phyloP scores from a whole-genome alignment of 2,113 vertebrate genomes.

The Forbesichthys papilliferus region DNA sequence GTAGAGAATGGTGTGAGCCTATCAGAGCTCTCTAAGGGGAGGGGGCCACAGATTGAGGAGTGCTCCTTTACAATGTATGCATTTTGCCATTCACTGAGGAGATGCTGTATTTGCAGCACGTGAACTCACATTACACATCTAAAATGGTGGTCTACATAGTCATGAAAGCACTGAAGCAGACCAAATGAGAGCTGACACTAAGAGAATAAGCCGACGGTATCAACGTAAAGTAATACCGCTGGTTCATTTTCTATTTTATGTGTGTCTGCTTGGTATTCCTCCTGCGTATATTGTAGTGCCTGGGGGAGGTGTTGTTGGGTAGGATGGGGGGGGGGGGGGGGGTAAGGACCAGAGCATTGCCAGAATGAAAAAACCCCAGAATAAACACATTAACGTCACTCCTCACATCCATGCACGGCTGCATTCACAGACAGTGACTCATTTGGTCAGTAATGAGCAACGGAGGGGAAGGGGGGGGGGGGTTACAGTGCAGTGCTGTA shows the following conservation, averaged over 20 bases:
- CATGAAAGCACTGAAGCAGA: background rate
- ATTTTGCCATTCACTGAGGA: too few relatives aligned
- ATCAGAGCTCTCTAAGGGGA: too few relatives aligned
- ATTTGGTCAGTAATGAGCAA: constrained; percentile 55
- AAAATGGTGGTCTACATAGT: too few relatives aligned
- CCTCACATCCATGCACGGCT: constrained; percentile 42
- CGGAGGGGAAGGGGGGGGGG: constrained; percentile 15
- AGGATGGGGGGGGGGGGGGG: background rate
- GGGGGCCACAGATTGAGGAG: too few relatives aligned
- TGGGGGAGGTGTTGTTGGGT: constrained; percentile 52
- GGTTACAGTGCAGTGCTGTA: background rate
- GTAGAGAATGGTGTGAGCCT: too few relatives aligned
- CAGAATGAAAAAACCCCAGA: constrained; percentile 35
- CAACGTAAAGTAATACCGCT: background rate
- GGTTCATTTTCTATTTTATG: background rate
- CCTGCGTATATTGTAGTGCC: constrained; percentile 33
- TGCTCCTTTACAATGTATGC: too few relatives aligned
- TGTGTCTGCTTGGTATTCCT: background rate
- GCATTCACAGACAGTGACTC: constrained; percentile 66
- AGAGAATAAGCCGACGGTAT: background rate
- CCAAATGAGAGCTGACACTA: background rate
- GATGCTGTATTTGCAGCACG: too few relatives aligned
- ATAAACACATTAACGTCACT: constrained; percentile 55
- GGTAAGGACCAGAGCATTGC: background rate
- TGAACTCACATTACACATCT: too few relatives aligned